These are phyloP conservation scores for Salvator merianae DNA, from an alignment of 2,113 vertebrate genomes.

Conservation along the genomic window DNA sequence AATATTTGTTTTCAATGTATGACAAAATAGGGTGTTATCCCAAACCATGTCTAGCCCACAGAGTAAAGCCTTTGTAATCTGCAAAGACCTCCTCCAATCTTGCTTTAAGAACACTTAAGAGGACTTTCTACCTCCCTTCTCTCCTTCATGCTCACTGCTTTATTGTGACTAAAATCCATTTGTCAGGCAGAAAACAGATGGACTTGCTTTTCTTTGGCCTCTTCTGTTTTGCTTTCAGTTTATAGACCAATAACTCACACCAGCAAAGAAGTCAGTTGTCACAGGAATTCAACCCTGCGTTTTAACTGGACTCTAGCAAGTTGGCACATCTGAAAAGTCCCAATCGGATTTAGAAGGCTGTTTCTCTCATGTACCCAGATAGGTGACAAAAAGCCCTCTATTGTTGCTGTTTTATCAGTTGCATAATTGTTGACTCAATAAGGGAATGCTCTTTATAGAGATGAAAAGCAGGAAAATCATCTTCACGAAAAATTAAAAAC, in stretches of 20 bases:
- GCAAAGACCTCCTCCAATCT: neutral
- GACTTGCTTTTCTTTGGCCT: neutral
- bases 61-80: neutral
- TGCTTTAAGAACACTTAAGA: neutral
- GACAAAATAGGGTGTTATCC: no score
- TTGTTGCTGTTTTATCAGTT: neutral
- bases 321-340: neutral
- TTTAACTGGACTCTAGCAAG: neutral
- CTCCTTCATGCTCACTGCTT: neutral
- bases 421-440: neutral
- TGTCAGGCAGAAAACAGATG: neutral
- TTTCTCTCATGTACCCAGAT: neutral
- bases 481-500: neutral
- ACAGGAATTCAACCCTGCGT: constrained; percentile 22
- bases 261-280: neutral
- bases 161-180: neutral
- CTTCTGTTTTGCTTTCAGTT: neutral
- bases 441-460: neutral
- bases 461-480: neutral
- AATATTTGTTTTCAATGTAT: no score
- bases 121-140: neutral
- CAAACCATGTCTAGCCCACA: neutral
- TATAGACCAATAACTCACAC: neutral
- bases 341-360: constrained; percentile 35
- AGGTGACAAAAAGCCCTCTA: constrained; percentile 25